A percentile compares a stretch with the other conserved stretches of the same genome.
phyloP scores from a whole-genome alignment of 2,888 invertebrate species.

The Hydropsyche betteni region DNA sequence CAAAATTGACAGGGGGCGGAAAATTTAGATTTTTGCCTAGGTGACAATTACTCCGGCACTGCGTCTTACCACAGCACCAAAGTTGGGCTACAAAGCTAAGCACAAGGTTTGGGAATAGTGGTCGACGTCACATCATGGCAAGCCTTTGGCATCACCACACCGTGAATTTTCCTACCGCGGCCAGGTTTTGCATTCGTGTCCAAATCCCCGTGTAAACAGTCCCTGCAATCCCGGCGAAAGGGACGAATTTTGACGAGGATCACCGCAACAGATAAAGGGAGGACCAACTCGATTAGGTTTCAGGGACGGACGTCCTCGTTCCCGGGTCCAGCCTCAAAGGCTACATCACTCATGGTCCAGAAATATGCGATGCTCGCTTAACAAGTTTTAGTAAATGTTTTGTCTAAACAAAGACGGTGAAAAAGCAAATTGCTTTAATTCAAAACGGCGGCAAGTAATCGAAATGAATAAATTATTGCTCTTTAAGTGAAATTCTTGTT shows the following conservation, averaged over 20 bases:
- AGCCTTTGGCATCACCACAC: not conserved
- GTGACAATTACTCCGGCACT: too few species aligned
- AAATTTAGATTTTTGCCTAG: too few species aligned
- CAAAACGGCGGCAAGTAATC: not conserved
- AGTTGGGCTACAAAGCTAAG: not conserved
- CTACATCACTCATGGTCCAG: not conserved
- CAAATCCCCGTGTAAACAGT: slow-evolving; percentile 39
- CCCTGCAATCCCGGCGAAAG: slow-evolving; percentile 11
- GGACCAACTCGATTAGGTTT: slow-evolving; percentile 39
- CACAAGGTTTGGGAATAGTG: not conserved
- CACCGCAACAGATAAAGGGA: slow-evolving; percentile 28
- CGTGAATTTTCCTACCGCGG: slow-evolving; percentile 14
- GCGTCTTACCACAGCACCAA: not conserved
- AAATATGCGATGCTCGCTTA: too few species aligned
- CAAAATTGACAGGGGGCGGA: too few species aligned
- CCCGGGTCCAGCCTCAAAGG: not conserved
- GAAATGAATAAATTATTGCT: slow-evolving; percentile 32
- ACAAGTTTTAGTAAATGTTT: too few species aligned
- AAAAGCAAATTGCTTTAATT: not conserved
- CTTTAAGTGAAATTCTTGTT: slow-evolving; percentile 8
- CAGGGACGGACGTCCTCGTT: slow-evolving; percentile 11
- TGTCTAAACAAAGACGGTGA: not conserved
- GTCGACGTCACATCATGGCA: not conserved
- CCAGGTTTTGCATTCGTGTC: slow-evolving; percentile 33
- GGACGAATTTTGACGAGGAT: slow-evolving; percentile 38